A percentile compares a stretch with the other conserved stretches of the same genome.
These are phyloP conservation scores for Ephestia elutella DNA, from an alignment of 1,140 invertebrate genomes.

Conservation along the genomic window DNA sequence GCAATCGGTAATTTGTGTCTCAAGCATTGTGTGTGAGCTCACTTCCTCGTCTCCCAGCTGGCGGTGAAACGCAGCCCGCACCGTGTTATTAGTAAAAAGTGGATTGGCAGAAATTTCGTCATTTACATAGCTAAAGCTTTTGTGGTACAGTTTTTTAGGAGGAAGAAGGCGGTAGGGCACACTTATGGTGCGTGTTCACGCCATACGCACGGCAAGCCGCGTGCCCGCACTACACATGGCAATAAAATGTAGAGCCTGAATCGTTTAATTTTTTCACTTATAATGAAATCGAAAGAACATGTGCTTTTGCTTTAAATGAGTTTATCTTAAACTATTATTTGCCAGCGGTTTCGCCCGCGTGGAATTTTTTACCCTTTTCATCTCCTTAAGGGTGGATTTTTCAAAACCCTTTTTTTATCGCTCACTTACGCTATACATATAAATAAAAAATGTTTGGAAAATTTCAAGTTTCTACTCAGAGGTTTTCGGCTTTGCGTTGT, in stretches of 20 bases:
- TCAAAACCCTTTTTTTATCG: too few species aligned
- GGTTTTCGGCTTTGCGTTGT: too few species aligned
- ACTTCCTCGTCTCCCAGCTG: conserved; percentile 62
- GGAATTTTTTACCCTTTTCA: too few species aligned
- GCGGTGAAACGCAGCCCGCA: conserved; percentile 48
- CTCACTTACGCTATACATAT: too few species aligned
- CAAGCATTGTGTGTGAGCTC: conserved; percentile 33
- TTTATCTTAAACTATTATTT: too few species aligned
- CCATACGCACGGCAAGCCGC: conserved; percentile 29
- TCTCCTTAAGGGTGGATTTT: too few species aligned
- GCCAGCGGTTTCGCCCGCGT: too few species aligned
- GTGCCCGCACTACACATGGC: conserved; percentile 24
- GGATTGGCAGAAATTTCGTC: conserved; percentile 35
- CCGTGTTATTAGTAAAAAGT: conserved; percentile 59
- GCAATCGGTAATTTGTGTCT: conserved; percentile 44
- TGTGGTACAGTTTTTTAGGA: conserved; percentile 47
- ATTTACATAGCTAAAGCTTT: conserved; percentile 45
- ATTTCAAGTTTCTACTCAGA: too few species aligned
- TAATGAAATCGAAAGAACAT: not conserved
- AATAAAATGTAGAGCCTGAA: not conserved
- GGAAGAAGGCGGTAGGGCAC: conserved; percentile 20
- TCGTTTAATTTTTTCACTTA: not conserved
- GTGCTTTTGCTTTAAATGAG: too few species aligned
- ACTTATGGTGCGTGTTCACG: conserved; percentile 17
- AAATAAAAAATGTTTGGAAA: too few species aligned